A percentile compares a stretch with the other conserved stretches of the same genome.
These are phyloP conservation scores for Propithecus deckenii DNA, from an alignment of 2,797 vertebrate genomes.

Conservation along the genomic window DNA sequence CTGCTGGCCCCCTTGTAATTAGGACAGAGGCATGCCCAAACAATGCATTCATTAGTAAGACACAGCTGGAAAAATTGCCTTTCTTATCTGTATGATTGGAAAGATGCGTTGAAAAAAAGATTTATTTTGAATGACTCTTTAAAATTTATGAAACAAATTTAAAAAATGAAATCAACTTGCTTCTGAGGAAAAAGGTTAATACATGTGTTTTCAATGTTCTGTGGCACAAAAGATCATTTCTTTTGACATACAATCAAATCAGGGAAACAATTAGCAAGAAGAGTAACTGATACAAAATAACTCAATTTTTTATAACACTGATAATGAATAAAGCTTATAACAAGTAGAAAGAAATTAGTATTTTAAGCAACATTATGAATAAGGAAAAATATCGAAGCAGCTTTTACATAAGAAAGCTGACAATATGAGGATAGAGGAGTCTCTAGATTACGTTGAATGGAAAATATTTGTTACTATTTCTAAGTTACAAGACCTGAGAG, in stretches of 20 bases:
- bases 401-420: neutral
- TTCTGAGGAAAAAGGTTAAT: neutral
- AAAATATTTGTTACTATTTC: neutral
- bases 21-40: slow-evolving; percentile 53
- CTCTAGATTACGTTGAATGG: neutral
- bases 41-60: slow-evolving; percentile 18
- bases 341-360: neutral
- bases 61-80: slow-evolving; percentile 51
- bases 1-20: slow-evolving; percentile 47
- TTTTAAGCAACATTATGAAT: neutral
- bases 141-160: neutral
- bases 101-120: neutral
- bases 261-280: neutral
- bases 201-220: neutral
- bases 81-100: slow-evolving; percentile 38
- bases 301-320: neutral
- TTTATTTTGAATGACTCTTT: slow-evolving; percentile 7
- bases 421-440: neutral
- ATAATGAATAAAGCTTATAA: neutral
- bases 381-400: neutral
- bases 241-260: neutral
- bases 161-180: neutral
- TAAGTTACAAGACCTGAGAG: neutral
- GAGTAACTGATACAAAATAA: neutral
- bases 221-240: neutral